Conservation (phyloP, 2,113 vertebrate genomes). For the Neoarius graeffei region DNA sequence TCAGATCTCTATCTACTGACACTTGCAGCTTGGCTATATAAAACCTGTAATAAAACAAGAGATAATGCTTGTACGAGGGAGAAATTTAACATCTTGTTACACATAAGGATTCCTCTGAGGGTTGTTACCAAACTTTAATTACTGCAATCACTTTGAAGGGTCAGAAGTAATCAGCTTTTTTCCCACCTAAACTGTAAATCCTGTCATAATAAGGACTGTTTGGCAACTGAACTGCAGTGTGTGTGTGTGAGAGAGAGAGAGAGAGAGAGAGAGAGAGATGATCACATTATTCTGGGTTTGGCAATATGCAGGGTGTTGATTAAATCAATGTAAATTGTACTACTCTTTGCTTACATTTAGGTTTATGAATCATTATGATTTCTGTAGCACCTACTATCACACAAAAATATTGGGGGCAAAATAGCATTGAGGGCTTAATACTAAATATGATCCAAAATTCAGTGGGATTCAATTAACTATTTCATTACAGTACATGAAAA, state of each 20-base stretch:
- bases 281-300: background rate
- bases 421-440: background rate
- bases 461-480: background rate
- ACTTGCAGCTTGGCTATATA: background rate
- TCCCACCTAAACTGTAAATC: conserved; percentile 5
- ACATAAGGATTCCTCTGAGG: background rate
- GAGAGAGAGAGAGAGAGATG: background rate
- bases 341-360: background rate
- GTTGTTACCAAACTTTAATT: conserved; percentile 21
- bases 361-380: background rate
- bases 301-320: background rate
- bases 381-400: background rate
- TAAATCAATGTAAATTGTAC: background rate
- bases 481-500: background rate
- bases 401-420: background rate
- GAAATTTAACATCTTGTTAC: conserved; percentile 16
- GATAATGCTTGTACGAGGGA: background rate
- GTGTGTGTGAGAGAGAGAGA: background rate
- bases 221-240: conserved; percentile 48
- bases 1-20: conserved; percentile 10
- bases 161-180: background rate
- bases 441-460: background rate
- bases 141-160: conserved; percentile 20
- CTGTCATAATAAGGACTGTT: conserved; percentile 50
- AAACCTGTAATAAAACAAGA: background rate